Evolutionary conservation across 2,888 invertebrate species (phyloP).

Genomic region (Patella pellucida): DNA sequence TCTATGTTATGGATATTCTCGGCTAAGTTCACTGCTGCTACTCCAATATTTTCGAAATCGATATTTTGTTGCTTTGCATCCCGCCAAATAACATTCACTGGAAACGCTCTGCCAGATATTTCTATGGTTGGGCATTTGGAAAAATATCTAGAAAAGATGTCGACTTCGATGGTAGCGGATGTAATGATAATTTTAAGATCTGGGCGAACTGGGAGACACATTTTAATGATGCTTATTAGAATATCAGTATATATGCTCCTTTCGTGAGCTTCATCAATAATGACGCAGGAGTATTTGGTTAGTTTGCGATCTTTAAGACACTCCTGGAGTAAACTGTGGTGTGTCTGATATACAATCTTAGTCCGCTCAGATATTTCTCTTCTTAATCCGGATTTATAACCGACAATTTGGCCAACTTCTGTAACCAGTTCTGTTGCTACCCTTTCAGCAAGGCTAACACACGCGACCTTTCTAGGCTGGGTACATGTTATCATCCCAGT

Average conservation of each 20-base stretch:
- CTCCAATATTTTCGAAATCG: constrained; percentile 42
- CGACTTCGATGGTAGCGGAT: constrained; percentile 70
- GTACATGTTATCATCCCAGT: constrained; percentile 65
- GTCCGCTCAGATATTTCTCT: constrained; percentile 44
- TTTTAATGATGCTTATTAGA: constrained; percentile 67
- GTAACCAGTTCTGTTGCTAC: constrained; percentile 65
- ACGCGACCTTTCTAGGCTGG: constrained; percentile 71
- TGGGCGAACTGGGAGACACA: constrained; percentile 49
- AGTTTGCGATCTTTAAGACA: constrained; percentile 58
- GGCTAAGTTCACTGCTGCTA: constrained; percentile 58
- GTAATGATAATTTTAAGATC: constrained; percentile 68
- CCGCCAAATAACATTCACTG: constrained; percentile 64
- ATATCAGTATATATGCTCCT: constrained; percentile 69
- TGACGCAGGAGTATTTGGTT: constrained; percentile 51
- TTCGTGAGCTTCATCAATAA: constrained; percentile 71
- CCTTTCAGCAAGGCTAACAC: constrained; percentile 63
- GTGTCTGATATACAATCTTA: constrained; percentile 66
- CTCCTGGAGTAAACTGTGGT: constrained; percentile 67
- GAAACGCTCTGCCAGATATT: constrained; percentile 67
- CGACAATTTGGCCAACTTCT: constrained; percentile 59
- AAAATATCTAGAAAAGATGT: constrained; percentile 66
- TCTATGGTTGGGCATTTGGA: constrained; percentile 53
- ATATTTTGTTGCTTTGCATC: constrained; percentile 22
- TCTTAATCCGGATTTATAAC: constrained; percentile 62
- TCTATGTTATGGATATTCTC: constrained; percentile 56